Conservation (phyloP, 2,797 vertebrate genomes). For the Micromesistius poutassou region DNA sequence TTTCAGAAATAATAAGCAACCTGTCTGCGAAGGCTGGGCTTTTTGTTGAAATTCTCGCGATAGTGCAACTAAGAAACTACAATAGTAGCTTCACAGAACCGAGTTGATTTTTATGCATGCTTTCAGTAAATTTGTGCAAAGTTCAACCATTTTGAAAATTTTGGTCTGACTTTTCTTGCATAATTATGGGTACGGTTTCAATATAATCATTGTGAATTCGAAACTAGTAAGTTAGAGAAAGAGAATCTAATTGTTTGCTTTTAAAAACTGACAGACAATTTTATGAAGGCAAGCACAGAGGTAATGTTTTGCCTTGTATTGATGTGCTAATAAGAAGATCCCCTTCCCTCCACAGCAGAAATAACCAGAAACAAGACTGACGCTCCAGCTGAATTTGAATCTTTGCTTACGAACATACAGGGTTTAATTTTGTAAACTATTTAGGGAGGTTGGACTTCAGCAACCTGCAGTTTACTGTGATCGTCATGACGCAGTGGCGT, state of each 20-base stretch:
- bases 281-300: neutral
- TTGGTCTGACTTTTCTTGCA: neutral
- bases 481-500: too few species aligned
- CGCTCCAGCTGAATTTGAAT: neutral
- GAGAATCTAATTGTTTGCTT: neutral
- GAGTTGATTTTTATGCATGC: conserved; percentile 46
- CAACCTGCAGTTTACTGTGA: neutral
- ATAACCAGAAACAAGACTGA: neutral
- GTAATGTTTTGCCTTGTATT: neutral
- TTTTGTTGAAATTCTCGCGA: conserved; percentile 57
- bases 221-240: neutral
- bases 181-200: neutral
- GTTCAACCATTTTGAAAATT: conserved; percentile 34
- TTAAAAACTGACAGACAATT: neutral
- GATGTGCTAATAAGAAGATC: neutral
- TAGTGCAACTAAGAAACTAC: conserved; percentile 72
- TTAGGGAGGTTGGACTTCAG: neutral
- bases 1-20: conserved; percentile 56
- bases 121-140: conserved; percentile 64
- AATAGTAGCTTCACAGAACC: conserved; percentile 52
- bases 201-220: neutral
- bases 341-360: neutral
- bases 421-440: neutral
- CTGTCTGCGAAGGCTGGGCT: conserved; percentile 55
- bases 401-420: neutral